These are phyloP conservation scores for Sebastes matsubarae DNA, from an alignment of 2,797 vertebrate species.

Conservation along the genomic window DNA sequence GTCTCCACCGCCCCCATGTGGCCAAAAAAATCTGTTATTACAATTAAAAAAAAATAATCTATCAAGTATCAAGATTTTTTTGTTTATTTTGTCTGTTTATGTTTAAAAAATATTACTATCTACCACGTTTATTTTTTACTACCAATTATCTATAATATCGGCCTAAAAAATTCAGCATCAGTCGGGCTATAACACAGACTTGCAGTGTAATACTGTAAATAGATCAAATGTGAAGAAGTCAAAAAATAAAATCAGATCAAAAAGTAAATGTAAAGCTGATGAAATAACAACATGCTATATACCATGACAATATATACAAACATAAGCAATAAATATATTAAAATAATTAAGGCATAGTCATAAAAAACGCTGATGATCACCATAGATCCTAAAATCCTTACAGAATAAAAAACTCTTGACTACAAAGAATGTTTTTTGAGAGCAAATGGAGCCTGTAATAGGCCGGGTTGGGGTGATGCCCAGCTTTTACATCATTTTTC, in stretches of 20 bases:
- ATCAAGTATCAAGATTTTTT: neutral
- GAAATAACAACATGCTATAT: neutral
- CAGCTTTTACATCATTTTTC: constrained; percentile 8
- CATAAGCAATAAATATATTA: neutral
- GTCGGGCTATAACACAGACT: neutral
- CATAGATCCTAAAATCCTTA: neutral
- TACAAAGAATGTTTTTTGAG: neutral
- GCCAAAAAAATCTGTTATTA: neutral
- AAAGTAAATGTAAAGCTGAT: neutral
- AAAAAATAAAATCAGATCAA: neutral
- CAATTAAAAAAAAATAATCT: neutral
- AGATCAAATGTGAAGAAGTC: neutral
- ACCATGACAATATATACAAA: neutral
- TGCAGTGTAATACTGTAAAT: neutral
- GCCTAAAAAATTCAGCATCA: neutral
- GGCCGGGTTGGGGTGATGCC: neutral
- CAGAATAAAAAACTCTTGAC: neutral
- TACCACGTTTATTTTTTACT: neutral
- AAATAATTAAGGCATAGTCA: neutral
- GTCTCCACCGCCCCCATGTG: too few relatives aligned
- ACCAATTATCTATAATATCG: neutral
- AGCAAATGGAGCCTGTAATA: neutral
- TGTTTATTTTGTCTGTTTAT: neutral
- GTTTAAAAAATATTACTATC: neutral
- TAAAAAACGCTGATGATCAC: neutral